These are phyloP conservation scores for Elegia similella DNA, from an alignment of 2,888 invertebrate genomes.

Conservation along the genomic window DNA sequence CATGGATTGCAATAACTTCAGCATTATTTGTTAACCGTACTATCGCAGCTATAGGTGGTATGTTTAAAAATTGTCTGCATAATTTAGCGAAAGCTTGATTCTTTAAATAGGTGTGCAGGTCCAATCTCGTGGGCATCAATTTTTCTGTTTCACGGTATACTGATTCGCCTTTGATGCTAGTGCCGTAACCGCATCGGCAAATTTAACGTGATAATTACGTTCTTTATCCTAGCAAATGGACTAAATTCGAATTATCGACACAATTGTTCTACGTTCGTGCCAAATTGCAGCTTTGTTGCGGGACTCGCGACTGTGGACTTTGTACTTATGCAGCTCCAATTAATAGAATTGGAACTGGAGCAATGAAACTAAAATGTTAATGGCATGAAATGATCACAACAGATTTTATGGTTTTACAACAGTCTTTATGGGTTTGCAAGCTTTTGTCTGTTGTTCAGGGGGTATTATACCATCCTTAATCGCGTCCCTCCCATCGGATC, in stretches of 20 bases:
- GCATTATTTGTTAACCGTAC: no score
- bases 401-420: neutral
- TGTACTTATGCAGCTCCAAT: neutral
- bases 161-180: slow-evolving; percentile 45
- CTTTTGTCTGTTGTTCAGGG: no score
- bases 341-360: neutral
- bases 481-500: no score
- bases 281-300: neutral
- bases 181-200: slow-evolving; percentile 36
- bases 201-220: slow-evolving; percentile 46
- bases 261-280: slow-evolving; percentile 7
- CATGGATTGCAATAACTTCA: no score
- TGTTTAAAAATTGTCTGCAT: slow-evolving; percentile 18
- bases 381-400: neutral
- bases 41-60: no score
- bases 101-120: slow-evolving; percentile 29
- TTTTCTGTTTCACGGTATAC: slow-evolving; percentile 40
- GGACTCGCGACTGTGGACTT: neutral
- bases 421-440: neutral
- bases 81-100: slow-evolving; percentile 30
- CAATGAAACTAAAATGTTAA: neutral
- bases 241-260: slow-evolving; percentile 2
- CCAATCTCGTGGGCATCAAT: slow-evolving; percentile 34
- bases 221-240: slow-evolving; percentile 20
- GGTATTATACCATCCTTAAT: no score